A percentile compares a stretch with the other conserved stretches of the same genome.
These are phyloP conservation scores for Hydriomena furcata DNA, from an alignment of 2,888 invertebrate species.

Conservation along the genomic window DNA sequence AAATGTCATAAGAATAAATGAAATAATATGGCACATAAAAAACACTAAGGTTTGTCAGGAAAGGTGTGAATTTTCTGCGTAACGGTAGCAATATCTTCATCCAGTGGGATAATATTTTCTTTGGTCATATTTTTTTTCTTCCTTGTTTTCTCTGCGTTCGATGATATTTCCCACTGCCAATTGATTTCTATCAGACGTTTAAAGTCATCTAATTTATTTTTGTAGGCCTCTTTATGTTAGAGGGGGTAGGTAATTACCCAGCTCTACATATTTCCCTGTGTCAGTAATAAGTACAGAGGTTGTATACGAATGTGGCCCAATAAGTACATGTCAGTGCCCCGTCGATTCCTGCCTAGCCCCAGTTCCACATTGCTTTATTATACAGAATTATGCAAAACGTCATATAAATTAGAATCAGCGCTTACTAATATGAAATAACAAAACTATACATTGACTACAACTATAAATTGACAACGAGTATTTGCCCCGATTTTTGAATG, in stretches of 20 bases:
- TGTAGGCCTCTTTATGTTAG: too few species aligned
- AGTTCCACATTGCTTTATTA: constrained; percentile 46
- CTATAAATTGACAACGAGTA: constrained; percentile 24
- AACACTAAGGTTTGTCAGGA: too few species aligned
- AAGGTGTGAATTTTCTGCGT: too few species aligned
- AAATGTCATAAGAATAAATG: too few species aligned
- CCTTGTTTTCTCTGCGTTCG: too few species aligned
- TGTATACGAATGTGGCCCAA: constrained; percentile 50
- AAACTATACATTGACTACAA: constrained; percentile 1
- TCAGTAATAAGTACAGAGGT: constrained; percentile 28
- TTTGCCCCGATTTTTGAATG: constrained; percentile 10
- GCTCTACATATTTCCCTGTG: constrained; percentile 3
- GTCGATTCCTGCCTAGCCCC: constrained; percentile 33
- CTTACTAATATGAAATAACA: constrained; percentile 33
- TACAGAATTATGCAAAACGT: constrained; percentile 38
- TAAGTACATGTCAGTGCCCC: constrained; percentile 22
- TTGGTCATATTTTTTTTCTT: too few species aligned
- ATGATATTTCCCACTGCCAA: too few species aligned
- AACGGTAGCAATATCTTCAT: too few species aligned
- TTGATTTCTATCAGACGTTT: too few species aligned
- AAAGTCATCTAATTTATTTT: too few species aligned
- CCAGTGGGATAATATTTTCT: too few species aligned
- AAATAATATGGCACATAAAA: too few species aligned
- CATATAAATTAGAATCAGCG: constrained; percentile 42
- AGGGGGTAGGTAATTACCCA: neutral